Conservation (phyloP, 1,140 invertebrate species). For the Phocides pigmalion region DNA sequence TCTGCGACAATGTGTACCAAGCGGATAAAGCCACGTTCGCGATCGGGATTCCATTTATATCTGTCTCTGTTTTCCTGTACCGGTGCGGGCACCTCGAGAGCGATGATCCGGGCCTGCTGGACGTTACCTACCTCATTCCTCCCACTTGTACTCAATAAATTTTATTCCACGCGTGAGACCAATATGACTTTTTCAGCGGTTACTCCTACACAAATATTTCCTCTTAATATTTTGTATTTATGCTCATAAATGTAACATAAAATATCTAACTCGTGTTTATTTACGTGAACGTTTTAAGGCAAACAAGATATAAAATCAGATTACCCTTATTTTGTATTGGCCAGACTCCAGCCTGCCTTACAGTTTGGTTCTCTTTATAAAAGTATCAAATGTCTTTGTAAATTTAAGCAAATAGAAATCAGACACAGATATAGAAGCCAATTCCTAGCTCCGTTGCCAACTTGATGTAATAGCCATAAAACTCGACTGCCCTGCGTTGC, state of each 20-base stretch:
- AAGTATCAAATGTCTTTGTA: neutral
- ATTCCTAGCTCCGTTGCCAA: slow-evolving; percentile 4
- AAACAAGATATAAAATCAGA: neutral
- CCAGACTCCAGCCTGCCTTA: neutral
- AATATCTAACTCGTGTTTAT: neutral
- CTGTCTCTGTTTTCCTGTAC: slow-evolving; percentile 62
- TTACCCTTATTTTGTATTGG: neutral
- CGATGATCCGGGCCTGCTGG: slow-evolving; percentile 1
- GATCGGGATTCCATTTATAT: slow-evolving; percentile 67
- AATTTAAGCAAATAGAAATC: neutral
- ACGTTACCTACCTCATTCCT: slow-evolving; percentile 22
- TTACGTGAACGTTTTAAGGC: neutral
- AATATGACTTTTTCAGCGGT: slow-evolving; percentile 15
- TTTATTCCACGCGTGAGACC: slow-evolving; percentile 7
- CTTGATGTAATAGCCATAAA: neutral
- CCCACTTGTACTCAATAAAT: slow-evolving; percentile 11
- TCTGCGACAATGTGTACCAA: slow-evolving; percentile 26
- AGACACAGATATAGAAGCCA: neutral
- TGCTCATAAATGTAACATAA: neutral
- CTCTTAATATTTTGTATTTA: neutral
- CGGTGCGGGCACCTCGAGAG: slow-evolving; percentile 37
- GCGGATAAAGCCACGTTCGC: slow-evolving; percentile 39
- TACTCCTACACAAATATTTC: slow-evolving; percentile 8
- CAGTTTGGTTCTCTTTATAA: neutral
- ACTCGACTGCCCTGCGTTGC: neutral